These are phyloP conservation scores for Actenoides hombroni DNA, from an alignment of 2,113 vertebrate species.

Conservation along the genomic window DNA sequence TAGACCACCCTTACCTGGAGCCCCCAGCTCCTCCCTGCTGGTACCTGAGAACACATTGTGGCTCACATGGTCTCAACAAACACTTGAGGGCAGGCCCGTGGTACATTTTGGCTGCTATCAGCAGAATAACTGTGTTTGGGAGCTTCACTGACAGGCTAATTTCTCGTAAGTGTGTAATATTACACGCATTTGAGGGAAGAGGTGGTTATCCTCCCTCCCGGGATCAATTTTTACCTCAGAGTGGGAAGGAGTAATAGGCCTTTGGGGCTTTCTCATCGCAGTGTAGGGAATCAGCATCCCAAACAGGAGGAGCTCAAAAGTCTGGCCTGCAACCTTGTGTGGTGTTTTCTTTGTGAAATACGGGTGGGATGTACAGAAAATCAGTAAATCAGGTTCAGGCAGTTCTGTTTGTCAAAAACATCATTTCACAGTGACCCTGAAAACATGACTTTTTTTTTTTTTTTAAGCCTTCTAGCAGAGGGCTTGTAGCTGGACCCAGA, in stretches of 20 bases:
- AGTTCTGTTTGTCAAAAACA: constrained; percentile 20
- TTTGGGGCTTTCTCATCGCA: not conserved
- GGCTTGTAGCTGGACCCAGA: not conserved
- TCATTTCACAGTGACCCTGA: constrained; percentile 47
- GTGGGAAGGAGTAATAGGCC: not conserved
- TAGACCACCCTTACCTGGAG: not conserved
- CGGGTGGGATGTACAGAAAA: not conserved
- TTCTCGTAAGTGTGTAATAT: not conserved
- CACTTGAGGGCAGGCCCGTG: not conserved
- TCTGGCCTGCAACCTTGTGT: not conserved
- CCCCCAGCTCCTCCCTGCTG: not conserved
- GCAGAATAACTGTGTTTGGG: not conserved
- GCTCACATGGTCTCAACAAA: not conserved
- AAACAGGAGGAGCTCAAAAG: not conserved
- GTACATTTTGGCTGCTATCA: not conserved
- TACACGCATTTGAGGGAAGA: not conserved
- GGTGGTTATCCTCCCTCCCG: not conserved
- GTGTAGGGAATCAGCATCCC: not conserved
- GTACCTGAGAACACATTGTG: not conserved
- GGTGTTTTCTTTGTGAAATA: constrained; percentile 30
- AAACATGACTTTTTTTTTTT: not conserved
- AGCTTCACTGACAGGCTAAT: not conserved
- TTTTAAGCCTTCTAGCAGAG: not conserved
- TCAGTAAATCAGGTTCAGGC: constrained; percentile 29
- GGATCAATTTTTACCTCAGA: not conserved